These are phyloP conservation scores for Rhea americana DNA, from an alignment of 2,113 vertebrate species.

Conservation along the genomic window DNA sequence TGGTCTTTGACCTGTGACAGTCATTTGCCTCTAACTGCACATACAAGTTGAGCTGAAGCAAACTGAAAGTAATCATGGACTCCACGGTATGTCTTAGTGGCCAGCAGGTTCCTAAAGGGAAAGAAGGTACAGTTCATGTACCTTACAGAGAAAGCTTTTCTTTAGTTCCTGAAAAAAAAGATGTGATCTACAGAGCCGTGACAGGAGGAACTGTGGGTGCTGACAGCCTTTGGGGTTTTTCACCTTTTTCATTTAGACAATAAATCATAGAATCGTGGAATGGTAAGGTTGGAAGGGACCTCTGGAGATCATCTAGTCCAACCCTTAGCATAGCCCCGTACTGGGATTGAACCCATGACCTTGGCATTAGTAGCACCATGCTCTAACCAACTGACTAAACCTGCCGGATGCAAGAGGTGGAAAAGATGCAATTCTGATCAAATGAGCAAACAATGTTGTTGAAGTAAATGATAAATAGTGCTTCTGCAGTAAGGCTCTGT, in stretches of 20 bases:
- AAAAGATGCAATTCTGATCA: not conserved
- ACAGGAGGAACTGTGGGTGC: not conserved
- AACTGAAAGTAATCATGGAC: not conserved
- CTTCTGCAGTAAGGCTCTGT: not conserved
- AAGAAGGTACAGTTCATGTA: not conserved
- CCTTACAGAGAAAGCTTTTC: not conserved
- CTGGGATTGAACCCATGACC: no score
- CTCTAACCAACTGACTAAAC: no score
- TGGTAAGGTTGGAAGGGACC: no score
- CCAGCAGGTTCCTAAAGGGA: not conserved
- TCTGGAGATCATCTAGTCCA: no score
- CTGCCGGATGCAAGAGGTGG: not conserved
- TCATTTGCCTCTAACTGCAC: slow-evolving; percentile 18
- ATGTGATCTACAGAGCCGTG: not conserved
- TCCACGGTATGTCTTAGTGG: not conserved
- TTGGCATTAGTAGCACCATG: no score
- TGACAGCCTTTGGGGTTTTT: not conserved
- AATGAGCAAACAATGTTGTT: not conserved
- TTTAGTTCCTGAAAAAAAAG: not conserved
- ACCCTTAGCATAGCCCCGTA: no score
- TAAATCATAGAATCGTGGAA: not conserved
- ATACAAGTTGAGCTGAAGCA: slow-evolving; percentile 2
- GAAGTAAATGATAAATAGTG: not conserved
- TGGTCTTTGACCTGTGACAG: slow-evolving; percentile 16
- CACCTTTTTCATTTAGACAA: not conserved